These are phyloP conservation scores for Paramormyrops hopkinsi DNA, from an alignment of 2,797 vertebrate genomes.

Conservation along the genomic window DNA sequence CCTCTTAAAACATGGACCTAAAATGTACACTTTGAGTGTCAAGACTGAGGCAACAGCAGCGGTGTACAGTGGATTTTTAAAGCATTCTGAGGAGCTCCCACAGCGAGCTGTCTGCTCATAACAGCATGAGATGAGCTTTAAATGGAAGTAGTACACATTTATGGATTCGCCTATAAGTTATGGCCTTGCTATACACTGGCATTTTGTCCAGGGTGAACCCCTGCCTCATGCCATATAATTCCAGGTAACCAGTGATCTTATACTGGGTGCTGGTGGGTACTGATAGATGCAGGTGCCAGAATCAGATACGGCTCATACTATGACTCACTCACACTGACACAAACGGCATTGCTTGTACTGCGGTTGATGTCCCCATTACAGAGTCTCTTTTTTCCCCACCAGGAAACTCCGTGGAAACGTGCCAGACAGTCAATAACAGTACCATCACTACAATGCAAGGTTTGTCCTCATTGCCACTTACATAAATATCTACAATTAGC, in stretches of 20 bases:
- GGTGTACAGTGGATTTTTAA: background rate
- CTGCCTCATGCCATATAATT: background rate
- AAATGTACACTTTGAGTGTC: background rate
- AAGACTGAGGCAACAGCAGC: background rate
- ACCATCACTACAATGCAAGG: background rate
- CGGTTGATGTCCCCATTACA: background rate
- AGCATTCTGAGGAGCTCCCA: background rate
- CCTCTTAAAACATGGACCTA: background rate
- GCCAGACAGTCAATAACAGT: background rate
- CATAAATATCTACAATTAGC: background rate
- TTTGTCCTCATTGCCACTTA: too few relatives aligned
- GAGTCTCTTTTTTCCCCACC: background rate
- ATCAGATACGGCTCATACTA: background rate
- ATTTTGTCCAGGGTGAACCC: background rate
- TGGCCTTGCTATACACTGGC: background rate
- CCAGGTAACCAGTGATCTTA: background rate
- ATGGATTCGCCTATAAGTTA: background rate
- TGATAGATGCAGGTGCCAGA: background rate
- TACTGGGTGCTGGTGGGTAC: background rate
- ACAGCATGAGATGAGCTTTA: background rate
- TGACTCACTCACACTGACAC: background rate
- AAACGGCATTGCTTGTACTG: background rate
- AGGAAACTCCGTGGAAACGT: background rate
- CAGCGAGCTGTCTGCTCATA: background rate
- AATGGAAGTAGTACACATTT: background rate